These are phyloP conservation scores for Microplitis demolitor DNA, from an alignment of 1,140 invertebrate species.

Conservation along the genomic window DNA sequence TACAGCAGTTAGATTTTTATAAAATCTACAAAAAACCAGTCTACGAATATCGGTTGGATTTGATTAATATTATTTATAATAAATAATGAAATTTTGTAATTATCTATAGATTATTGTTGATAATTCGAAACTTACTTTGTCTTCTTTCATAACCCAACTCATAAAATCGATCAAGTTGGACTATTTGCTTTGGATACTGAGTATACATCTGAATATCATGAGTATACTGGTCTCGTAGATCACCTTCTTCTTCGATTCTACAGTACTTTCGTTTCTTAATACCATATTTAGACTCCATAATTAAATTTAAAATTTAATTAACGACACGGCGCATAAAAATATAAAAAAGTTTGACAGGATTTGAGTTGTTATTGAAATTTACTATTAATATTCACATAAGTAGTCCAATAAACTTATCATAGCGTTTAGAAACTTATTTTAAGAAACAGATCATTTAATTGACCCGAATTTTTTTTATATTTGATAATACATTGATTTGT, in stretches of 20 bases:
- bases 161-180: constrained; percentile 86
- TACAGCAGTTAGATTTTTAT: too few species aligned
- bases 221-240: constrained; percentile 63
- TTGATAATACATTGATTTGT: too few species aligned
- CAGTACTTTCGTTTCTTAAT: not conserved
- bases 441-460: too few species aligned
- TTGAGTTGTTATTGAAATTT: too few species aligned
- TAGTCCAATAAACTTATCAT: too few species aligned
- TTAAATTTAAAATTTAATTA: not conserved
- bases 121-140: constrained; percentile 63
- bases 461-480: too few species aligned
- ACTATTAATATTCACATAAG: too few species aligned
- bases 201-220: constrained; percentile 82
- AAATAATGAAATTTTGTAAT: not conserved
- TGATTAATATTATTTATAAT: not conserved
- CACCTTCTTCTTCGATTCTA: not conserved
- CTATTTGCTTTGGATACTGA: constrained; percentile 73
- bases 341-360: too few species aligned
- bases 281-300: not conserved
- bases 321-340: too few species aligned
- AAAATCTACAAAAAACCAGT: too few species aligned
- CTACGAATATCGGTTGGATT: not conserved
- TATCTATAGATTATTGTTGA: not conserved
- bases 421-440: too few species aligned
- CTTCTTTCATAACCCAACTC: constrained; percentile 83